These are phyloP conservation scores for Dynastes grantii DNA, from an alignment of 2,888 invertebrate species.

Conservation along the genomic window DNA sequence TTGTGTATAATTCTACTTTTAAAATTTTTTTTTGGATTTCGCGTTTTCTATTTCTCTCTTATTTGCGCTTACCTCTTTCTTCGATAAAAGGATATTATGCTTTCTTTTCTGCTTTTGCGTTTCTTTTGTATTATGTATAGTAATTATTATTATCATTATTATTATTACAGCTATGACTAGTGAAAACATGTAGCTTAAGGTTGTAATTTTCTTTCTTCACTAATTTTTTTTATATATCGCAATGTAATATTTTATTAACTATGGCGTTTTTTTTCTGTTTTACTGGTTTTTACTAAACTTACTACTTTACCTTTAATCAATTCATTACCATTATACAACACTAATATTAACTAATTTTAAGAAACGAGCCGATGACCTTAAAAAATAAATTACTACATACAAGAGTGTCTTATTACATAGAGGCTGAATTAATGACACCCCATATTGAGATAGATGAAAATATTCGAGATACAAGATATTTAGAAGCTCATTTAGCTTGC, in stretches of 20 bases:
- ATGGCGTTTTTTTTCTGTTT: slow-evolving; percentile 56
- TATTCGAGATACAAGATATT: no score
- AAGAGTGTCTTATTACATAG: neutral
- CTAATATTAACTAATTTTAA: slow-evolving; percentile 68
- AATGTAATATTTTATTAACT: slow-evolving; percentile 15
- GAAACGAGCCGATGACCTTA: slow-evolving; percentile 64
- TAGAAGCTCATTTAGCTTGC: no score
- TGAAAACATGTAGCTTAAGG: slow-evolving; percentile 62
- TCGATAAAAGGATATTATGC: no score
- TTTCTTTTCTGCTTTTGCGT: no score
- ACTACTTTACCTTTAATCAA: slow-evolving; percentile 62
- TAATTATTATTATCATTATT: neutral
- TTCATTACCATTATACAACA: slow-evolving; percentile 66
- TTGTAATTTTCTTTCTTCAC: slow-evolving; percentile 58
- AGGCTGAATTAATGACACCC: no score
- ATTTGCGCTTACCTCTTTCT: no score
- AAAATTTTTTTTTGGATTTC: slow-evolving; percentile 1
- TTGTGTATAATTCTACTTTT: neutral
- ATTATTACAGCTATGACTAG: slow-evolving; percentile 56
- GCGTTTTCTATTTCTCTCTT: neutral
- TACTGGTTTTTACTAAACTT: slow-evolving; percentile 53
- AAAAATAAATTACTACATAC: slow-evolving; percentile 26
- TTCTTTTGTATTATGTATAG: neutral
- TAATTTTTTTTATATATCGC: slow-evolving; percentile 51
- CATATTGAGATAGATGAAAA: no score